A percentile compares a stretch with the other conserved stretches of the same genome.
phyloP scores from a whole-genome alignment of 2,797 vertebrate species.

The Remorina albescens region DNA sequence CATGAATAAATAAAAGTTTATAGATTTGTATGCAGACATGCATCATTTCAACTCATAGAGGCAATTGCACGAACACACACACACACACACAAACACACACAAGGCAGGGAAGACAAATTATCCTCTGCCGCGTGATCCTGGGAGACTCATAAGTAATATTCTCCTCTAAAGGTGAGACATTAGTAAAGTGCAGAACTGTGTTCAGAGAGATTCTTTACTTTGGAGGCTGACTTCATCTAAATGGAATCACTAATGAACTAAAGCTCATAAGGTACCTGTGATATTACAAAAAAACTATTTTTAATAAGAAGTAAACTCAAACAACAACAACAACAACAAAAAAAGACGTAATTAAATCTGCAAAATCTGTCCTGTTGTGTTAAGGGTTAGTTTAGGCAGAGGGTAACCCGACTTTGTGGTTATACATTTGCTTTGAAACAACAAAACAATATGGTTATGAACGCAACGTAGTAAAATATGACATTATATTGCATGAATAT shows the following conservation, averaged over 20 bases:
- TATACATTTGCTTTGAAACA: no score
- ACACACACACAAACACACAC: conserved; percentile 4
- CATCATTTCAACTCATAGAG: conserved; percentile 41
- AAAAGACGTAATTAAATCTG: no score
- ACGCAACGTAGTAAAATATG: no score
- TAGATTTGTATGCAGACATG: conserved; percentile 34
- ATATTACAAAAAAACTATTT: background rate
- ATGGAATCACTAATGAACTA: conserved; percentile 34
- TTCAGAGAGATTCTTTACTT: conserved; percentile 58
- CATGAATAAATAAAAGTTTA: conserved; percentile 35
- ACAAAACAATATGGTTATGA: no score
- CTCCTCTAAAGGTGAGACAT: conserved; percentile 55
- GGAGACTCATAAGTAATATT: conserved; percentile 44
- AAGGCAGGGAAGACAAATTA: conserved; percentile 38
- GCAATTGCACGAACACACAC: conserved; percentile 12
- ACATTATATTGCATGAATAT: no score
- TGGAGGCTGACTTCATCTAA: conserved; percentile 42
- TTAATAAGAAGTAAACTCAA: no score
- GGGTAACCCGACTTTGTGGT: no score
- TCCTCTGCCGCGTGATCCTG: conserved; percentile 42
- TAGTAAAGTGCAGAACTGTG: conserved; percentile 66
- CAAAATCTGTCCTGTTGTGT: no score
- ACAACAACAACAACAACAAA: no score
- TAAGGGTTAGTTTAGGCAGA: no score
- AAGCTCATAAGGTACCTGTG: conserved; percentile 5